Conservation (phyloP, 2,113 vertebrate genomes). For the Fulica atra region DNA sequence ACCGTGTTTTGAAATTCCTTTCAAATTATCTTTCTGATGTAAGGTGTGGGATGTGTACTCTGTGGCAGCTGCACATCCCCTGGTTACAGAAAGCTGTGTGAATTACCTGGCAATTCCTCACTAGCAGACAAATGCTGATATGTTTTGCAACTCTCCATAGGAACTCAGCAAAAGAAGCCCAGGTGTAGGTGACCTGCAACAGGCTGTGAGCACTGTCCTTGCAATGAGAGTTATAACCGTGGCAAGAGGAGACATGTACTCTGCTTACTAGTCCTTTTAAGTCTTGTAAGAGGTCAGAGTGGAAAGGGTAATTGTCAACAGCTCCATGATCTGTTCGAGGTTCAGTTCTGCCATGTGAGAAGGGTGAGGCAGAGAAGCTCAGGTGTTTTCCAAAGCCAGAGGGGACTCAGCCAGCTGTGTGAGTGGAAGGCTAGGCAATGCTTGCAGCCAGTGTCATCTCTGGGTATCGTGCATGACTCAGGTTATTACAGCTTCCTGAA, state of each 20-base stretch:
- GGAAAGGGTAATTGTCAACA: background rate
- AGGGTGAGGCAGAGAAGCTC: background rate
- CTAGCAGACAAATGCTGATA: background rate
- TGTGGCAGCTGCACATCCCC: background rate
- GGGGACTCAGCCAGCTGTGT: background rate
- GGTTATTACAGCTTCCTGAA: background rate
- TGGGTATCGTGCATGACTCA: constrained; percentile 21
- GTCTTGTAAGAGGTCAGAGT: background rate
- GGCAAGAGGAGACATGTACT: background rate
- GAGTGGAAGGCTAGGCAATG: background rate
- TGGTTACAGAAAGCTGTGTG: background rate
- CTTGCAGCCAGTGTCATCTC: background rate
- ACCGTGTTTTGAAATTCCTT: background rate
- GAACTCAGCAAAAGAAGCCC: background rate
- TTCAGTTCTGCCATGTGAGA: background rate
- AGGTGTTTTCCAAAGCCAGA: constrained; percentile 1
- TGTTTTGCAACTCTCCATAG: background rate
- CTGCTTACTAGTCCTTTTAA: background rate
- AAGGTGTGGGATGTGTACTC: background rate
- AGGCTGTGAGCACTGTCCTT: background rate
- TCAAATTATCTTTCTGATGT: background rate
- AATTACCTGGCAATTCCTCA: background rate
- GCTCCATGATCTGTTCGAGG: background rate
- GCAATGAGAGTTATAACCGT: background rate
- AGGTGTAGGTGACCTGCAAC: background rate